phyloP scores from a whole-genome alignment of 2,888 invertebrate genomes.

The Tribolium freemani region DNA sequence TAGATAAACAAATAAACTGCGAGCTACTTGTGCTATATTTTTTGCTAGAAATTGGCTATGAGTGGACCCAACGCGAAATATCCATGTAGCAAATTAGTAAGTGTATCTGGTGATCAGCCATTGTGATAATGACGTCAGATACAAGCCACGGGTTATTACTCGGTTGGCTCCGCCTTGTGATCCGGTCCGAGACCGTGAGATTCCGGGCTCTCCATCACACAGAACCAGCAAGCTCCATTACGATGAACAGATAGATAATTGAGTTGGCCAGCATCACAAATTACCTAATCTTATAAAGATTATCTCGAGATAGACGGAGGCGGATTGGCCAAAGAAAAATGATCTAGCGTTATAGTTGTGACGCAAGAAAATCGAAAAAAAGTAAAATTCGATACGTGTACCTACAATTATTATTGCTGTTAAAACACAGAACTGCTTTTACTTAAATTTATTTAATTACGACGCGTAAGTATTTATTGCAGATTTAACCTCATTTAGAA shows the following conservation, averaged over 20 bases:
- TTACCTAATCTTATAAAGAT: background rate
- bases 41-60: conserved; percentile 15
- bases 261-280: conserved; percentile 12
- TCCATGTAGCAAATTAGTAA: background rate
- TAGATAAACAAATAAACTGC: too few species aligned
- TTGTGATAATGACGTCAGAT: conserved; percentile 61
- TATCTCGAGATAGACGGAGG: conserved; percentile 8
- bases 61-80: background rate
- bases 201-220: conserved; percentile 35
- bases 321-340: conserved; percentile 6
- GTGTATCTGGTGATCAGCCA: conserved; percentile 54
- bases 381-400: background rate
- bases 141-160: conserved; percentile 61
- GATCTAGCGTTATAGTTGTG: background rate
- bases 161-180: conserved; percentile 60
- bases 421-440: background rate
- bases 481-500: background rate
- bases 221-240: conserved; percentile 32
- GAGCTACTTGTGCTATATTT: too few species aligned
- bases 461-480: background rate
- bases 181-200: conserved; percentile 47
- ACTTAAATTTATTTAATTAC: background rate
- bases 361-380: background rate
- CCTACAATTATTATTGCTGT: background rate
- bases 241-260: conserved; percentile 31